A percentile compares a stretch with the other conserved stretches of the same genome.
These are phyloP conservation scores for Nymphalis urticae DNA, from an alignment of 2,888 invertebrate genomes.

Conservation along the genomic window DNA sequence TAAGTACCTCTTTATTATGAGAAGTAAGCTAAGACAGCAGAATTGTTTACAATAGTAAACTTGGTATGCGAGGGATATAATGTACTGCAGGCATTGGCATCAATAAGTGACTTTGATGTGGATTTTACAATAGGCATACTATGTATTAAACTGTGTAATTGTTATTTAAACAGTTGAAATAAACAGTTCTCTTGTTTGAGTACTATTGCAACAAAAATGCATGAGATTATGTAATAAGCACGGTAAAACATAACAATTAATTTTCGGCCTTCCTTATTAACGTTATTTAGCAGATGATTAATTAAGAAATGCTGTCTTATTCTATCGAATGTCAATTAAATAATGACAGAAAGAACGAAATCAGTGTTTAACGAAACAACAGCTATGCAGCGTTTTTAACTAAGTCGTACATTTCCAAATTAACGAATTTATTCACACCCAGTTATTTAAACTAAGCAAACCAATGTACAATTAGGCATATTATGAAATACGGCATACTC, in stretches of 20 bases:
- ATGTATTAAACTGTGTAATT: not conserved
- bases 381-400: too few species aligned
- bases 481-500: conserved; percentile 22
- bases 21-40: conserved; percentile 54
- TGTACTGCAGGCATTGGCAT: conserved; percentile 9
- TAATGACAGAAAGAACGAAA: too few species aligned
- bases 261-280: too few species aligned
- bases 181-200: too few species aligned
- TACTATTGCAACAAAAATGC: too few species aligned
- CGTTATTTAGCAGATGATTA: too few species aligned
- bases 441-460: conserved; percentile 9
- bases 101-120: conserved; percentile 5
- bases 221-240: too few species aligned
- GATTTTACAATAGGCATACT: not conserved
- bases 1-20: conserved; percentile 67
- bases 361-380: too few species aligned
- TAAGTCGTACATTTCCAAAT: conserved; percentile 19
- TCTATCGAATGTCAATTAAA: too few species aligned
- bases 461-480: conserved; percentile 17
- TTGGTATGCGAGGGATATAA: conserved; percentile 18
- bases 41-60: conserved; percentile 50
- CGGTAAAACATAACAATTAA: too few species aligned
- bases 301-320: too few species aligned
- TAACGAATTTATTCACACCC: conserved; percentile 17
- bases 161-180: too few species aligned